A percentile compares a stretch with the other conserved stretches of the same genome.
Evolutionary conservation across 2,113 vertebrate species (phyloP).

Genomic region (Lagopus muta): DNA sequence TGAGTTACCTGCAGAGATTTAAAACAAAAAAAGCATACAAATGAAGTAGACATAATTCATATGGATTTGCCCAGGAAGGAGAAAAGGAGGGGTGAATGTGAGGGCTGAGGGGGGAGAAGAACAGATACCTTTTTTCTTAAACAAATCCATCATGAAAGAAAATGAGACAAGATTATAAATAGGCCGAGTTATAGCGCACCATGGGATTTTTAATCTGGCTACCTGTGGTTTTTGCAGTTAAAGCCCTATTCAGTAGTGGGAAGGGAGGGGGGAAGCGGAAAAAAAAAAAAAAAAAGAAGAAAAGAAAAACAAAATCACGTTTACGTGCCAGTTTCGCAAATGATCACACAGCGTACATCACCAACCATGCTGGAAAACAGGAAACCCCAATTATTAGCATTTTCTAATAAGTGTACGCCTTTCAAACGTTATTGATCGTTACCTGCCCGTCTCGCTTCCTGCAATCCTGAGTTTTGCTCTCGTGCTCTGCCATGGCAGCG

Average conservation of each 20-base stretch:
- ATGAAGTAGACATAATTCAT: conserved; percentile 74
- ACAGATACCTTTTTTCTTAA: conserved; percentile 78
- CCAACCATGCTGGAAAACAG: conserved; percentile 75
- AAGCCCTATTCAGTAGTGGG: conserved; percentile 78
- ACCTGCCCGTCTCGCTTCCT: conserved; percentile 93
- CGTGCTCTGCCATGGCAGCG: conserved; percentile 89
- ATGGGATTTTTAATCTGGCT: conserved; percentile 85
- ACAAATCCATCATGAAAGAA: conserved; percentile 85
- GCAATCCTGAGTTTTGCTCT: conserved; percentile 89
- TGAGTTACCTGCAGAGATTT: conserved; percentile 77
- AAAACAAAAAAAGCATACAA: conserved; percentile 67
- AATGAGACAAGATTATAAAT: conserved; percentile 83
- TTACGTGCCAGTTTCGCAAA: conserved; percentile 79
- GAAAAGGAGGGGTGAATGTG: conserved; percentile 66
- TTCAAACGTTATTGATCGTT: conserved; percentile 77
- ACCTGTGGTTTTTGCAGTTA: conserved; percentile 85
- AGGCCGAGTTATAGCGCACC: conserved; percentile 80
- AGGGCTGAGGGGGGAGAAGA: conserved; percentile 31
- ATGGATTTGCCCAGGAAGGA: conserved; percentile 77
- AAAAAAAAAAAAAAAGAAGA: neutral
- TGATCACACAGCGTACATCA: conserved; percentile 77
- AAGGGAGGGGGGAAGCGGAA: conserved; percentile 43
- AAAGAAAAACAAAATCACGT: conserved; percentile 72
- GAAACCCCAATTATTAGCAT: conserved; percentile 71
- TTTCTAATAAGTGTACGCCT: conserved; percentile 64